Conservation (phyloP, 2,888 invertebrate species). For the Oxyteleia sp. region DNA sequence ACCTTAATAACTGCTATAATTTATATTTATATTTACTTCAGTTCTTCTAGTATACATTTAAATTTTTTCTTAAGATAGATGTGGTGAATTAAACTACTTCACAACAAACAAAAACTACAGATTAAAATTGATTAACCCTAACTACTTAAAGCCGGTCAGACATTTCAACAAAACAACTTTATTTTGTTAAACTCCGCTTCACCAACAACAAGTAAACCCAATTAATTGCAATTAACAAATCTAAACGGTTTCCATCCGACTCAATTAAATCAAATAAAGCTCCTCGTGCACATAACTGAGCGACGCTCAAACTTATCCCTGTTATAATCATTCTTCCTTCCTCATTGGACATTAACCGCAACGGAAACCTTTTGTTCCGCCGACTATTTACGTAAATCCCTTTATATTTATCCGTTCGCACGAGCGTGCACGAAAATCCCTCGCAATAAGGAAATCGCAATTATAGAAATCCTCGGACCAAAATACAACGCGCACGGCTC, state of each 20-base stretch:
- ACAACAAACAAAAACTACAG: too few relatives aligned
- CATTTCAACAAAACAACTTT: too few relatives aligned
- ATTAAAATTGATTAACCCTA: too few relatives aligned
- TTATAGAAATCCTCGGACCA: not conserved
- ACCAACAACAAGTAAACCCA: too few relatives aligned
- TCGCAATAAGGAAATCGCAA: slow-evolving; percentile 24
- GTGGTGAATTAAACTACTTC: too few relatives aligned
- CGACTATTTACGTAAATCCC: slow-evolving; percentile 38
- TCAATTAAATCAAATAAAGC: not conserved
- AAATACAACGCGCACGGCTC: not conserved
- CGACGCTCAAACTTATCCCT: slow-evolving; percentile 15
- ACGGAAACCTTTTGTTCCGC: slow-evolving; percentile 37
- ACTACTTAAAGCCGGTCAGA: too few relatives aligned
- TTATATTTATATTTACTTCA: too few relatives aligned
- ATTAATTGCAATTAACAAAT: not conserved
- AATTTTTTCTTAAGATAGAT: too few relatives aligned
- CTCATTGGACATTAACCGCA: slow-evolving; percentile 20
- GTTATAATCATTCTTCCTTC: slow-evolving; percentile 20
- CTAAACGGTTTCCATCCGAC: not conserved
- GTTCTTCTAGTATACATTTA: too few relatives aligned
- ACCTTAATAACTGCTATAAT: too few relatives aligned
- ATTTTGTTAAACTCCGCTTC: too few relatives aligned
- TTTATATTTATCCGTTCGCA: slow-evolving; percentile 16
- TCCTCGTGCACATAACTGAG: slow-evolving; percentile 15
- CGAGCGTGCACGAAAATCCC: not conserved